Evolutionary conservation across 2,113 vertebrate species (phyloP).

Genomic region (Engystomops pustulosus): DNA sequence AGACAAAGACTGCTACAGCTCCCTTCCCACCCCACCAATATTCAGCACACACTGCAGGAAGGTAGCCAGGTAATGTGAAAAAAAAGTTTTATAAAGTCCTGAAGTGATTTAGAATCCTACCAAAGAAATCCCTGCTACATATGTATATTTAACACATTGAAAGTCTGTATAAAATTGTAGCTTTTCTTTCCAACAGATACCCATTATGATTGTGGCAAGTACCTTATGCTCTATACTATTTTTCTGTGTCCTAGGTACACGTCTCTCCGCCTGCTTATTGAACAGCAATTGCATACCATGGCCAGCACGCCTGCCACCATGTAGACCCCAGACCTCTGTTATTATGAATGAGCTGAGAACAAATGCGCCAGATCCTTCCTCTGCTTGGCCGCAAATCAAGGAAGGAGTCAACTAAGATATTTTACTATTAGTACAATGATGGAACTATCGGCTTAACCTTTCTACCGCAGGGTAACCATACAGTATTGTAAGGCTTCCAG

Average conservation of each 20-base stretch:
- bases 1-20: no score
- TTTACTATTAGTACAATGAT: neutral
- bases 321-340: conserved; percentile 58
- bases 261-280: conserved; percentile 82
- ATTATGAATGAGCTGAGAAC: conserved; percentile 11
- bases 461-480: neutral
- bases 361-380: neutral
- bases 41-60: no score
- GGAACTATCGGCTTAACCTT: neutral
- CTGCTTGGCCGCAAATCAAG: neutral
- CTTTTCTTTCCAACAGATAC: no score
- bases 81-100: no score
- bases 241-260: conserved; percentile 73
- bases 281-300: conserved; percentile 86
- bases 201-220: no score
- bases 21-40: no score
- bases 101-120: no score
- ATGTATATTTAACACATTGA: no score
- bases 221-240: neutral
- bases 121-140: no score
- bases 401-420: neutral
- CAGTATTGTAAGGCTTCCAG: neutral
- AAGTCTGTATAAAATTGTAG: no score
- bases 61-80: no score
- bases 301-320: conserved; percentile 74